A percentile compares a stretch with the other conserved stretches of the same genome.
Conservation (phyloP, 2,888 invertebrate genomes). For the Eubasilissa splendida region DNA sequence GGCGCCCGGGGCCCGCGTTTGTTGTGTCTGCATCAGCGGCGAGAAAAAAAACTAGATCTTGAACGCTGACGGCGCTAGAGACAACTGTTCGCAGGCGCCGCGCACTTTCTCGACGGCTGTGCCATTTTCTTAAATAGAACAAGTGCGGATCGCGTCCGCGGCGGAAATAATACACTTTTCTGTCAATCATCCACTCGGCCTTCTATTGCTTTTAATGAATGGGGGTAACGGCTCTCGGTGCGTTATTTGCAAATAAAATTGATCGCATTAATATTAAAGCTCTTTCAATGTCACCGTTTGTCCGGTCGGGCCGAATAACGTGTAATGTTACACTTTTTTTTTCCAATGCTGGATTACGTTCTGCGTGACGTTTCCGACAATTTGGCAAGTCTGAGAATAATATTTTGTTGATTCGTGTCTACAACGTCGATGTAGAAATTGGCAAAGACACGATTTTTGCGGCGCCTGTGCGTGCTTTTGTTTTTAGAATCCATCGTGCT, state of each 20-base stretch:
- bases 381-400: too few species aligned
- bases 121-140: conserved; percentile 39
- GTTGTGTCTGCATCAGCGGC: conserved; percentile 30
- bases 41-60: conserved; percentile 34
- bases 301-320: too few species aligned
- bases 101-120: conserved; percentile 34
- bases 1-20: conserved; percentile 21
- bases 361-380: too few species aligned
- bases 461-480: too few species aligned
- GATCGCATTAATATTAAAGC: not conserved
- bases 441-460: too few species aligned
- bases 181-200: conserved; percentile 9
- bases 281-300: too few species aligned
- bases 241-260: not conserved
- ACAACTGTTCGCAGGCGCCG: conserved; percentile 11
- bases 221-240: not conserved
- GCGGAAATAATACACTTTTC: conserved; percentile 23
- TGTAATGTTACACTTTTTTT: too few species aligned
- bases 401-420: too few species aligned
- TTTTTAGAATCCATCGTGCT: too few species aligned
- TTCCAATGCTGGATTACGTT: too few species aligned
- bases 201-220: conserved; percentile 12
- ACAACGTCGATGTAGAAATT: too few species aligned
- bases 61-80: conserved; percentile 30
- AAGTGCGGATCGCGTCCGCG: not conserved